Base-by-base conservation (phyloP, 1,140 invertebrate genomes). In the Drosophila lacteicornis region DNA sequence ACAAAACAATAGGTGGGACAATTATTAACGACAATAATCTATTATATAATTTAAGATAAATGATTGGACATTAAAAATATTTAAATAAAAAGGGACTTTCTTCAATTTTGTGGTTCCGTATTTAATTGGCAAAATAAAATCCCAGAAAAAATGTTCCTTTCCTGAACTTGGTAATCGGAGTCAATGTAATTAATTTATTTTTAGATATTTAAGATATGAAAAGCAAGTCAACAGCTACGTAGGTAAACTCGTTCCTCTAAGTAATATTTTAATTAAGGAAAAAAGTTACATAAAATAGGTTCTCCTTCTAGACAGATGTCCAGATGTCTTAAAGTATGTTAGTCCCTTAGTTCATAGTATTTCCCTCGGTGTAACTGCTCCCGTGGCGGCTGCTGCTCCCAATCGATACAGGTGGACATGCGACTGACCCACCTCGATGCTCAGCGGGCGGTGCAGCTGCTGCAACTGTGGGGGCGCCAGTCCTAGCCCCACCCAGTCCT, bases 361-460 rank as follows among this genome's bases (percentile, higher is more conserved):
- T 45, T 12, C 27, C 19, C 7, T 0, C 11, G 30, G 67, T 70
- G 63, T 11, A 55, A 22, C 40, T 56, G 63, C 49, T 70, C 67
- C 63, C 49, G 68, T 73, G 68, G 68, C 68, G 53, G 70, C 68
- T 60, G 68, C 70, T 74, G 70, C 70, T 74, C 70, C 70, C 70
- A 74, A 79, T 80, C 76, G 63, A 74, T 90, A 90, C 85, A 90
- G 85, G 85, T 90, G 85, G 85, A 90, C 86, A 88, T 84, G 81
- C 82, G 80, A 80, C 79, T 79, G 85, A 81, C 85, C 85, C 84
- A 90, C 79, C 85, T 79, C 62, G 62, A 66, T 36, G 82, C 84
- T 80, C 85, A 90, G 82, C 85, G 76, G 82, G 82, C 70, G 73
- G 73, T 63, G 68, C 77, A 79, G 75, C 75, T 79, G 65, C 56